Conservation (phyloP, 2,113 vertebrate genomes). For the Rallus limicola region DNA sequence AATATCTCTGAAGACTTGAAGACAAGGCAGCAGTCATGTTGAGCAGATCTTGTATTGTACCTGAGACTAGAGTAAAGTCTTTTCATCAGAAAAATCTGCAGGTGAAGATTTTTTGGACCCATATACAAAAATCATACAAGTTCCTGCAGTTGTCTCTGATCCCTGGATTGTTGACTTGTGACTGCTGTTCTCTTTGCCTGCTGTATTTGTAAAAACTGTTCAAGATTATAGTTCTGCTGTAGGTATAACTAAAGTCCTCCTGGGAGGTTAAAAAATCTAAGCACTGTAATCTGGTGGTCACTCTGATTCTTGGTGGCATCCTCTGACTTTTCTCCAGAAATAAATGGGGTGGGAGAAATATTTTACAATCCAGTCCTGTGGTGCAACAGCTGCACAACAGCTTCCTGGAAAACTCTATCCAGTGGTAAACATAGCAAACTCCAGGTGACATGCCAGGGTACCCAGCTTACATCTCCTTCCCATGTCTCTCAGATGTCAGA, state of each 20-base stretch:
- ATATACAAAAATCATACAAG: background rate
- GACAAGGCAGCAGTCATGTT: background rate
- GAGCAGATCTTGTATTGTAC: background rate
- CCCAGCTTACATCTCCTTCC: background rate
- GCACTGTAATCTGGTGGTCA: background rate
- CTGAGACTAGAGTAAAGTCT: background rate
- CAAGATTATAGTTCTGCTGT: background rate
- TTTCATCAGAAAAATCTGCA: background rate
- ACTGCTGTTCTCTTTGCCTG: background rate
- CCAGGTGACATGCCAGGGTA: background rate
- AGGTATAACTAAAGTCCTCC: background rate
- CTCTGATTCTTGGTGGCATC: background rate
- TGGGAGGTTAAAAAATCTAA: background rate
- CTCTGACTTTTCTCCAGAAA: background rate
- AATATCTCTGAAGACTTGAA: background rate
- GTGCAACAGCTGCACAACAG: background rate
- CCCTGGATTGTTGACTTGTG: background rate
- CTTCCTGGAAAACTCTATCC: background rate
- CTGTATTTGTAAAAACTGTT: background rate
- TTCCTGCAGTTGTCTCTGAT: background rate
- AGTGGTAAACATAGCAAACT: background rate
- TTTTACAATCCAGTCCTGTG: background rate
- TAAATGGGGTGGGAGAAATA: background rate
- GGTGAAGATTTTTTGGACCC: background rate
- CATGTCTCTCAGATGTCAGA: conserved; percentile 27